Base-by-base conservation (phyloP, 2,797 vertebrate species). In the Leptodactylus fallax region DNA sequence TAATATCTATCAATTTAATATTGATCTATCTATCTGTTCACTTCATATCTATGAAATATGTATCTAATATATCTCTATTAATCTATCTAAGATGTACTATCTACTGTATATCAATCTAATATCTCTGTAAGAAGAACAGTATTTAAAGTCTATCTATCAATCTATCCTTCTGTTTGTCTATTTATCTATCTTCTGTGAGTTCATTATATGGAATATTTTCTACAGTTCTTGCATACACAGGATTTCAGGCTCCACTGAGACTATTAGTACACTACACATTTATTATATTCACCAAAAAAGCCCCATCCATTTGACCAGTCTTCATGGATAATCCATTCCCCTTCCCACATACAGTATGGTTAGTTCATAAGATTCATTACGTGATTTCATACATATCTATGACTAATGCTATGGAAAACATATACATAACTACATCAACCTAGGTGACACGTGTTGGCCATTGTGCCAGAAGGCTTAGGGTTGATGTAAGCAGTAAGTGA, bases 401-500 rank as follows among this genome's bases (percentile, higher is more conserved):
- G 9, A 11, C 10, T 19, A 11, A 49, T 51, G 19, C n/a, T 53
- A 23, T 13, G 49, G 4, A 13, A 77, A 7, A 23, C 23, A 1
- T 11, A 23, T 49, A 49, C 11, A 49, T 6, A 4, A n/a, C 71
- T 74, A n/a, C 69, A 7, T 67, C 65, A 49, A 9, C 10, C 71
- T 36, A 74, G 45, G 45, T 21, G 45, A 49, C 49, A 3, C 17
- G 19, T 10, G 74, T n/a, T 10, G 45, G 36, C 49, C 49, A 53
- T 49, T 6, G 10, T 2, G 3, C 74, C 74, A 77, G 74, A 77
- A 53, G 72, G 47, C 74, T 74, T 17, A 17, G 19, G 71, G 10
- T 45, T 74, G 36, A 47, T 74, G 71, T 74, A 21, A 74, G 36
- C 45, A 74, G 71, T 74, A 49, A 74, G 71, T 49, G 45, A 74